These are phyloP conservation scores for Atta colombica DNA, from an alignment of 1,140 invertebrate species.

Conservation along the genomic window DNA sequence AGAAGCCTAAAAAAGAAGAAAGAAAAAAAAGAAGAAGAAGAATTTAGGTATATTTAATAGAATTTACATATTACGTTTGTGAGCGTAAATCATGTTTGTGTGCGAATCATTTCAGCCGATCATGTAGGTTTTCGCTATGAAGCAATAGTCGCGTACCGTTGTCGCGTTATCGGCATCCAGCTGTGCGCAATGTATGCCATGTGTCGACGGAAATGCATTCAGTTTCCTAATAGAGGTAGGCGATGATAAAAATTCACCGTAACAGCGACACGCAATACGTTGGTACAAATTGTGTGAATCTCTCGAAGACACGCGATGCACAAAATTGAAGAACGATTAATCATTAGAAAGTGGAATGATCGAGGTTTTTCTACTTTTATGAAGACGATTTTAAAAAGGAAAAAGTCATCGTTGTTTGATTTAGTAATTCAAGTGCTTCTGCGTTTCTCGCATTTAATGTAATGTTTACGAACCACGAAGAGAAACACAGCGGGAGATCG, in stretches of 20 bases:
- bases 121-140: background rate
- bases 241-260: conserved; percentile 50
- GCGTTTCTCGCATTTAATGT: conserved; percentile 48
- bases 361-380: conserved; percentile 70
- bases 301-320: conserved; percentile 4
- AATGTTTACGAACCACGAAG: conserved; percentile 26
- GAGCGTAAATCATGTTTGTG: background rate
- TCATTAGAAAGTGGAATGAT: conserved; percentile 76
- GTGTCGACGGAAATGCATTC: conserved; percentile 29
- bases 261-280: conserved; percentile 35
- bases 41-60: background rate
- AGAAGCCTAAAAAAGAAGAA: too few relatives aligned
- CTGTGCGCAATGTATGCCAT: background rate
- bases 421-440: conserved; percentile 69
- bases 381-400: conserved; percentile 63
- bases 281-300: conserved; percentile 52
- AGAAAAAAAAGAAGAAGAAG: background rate
- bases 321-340: conserved; percentile 61
- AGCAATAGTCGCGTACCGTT: conserved; percentile 22
- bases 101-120: background rate
- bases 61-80: background rate
- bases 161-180: conserved; percentile 6
- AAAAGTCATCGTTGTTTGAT: conserved; percentile 56
- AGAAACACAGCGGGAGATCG: conserved; percentile 38
- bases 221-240: conserved; percentile 45